Evolutionary conservation across 2,888 invertebrate genomes (phyloP), one percentile per base, ranked within the genome.

Genomic region (Sphaerophoria taeniata): DNA sequence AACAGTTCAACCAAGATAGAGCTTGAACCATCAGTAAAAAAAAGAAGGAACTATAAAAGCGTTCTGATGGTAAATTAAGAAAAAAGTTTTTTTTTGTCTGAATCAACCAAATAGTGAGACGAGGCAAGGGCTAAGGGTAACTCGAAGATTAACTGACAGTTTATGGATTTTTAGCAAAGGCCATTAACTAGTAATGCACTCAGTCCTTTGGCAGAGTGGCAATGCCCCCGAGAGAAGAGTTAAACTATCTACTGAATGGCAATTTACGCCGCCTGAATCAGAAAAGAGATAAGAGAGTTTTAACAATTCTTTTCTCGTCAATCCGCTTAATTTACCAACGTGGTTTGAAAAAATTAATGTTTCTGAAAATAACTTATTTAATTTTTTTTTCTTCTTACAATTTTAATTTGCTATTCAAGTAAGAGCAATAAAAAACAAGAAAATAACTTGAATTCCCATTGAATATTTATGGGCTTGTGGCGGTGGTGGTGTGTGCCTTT

Each of bases 111-210:
- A 58, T 11, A 72, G 14, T 12, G 36, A 33, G 55, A 14, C 47
- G 53, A 14, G 56, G 63, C 34, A 67, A 53, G 78, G 67, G 56
- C 34, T 56, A 56, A 61, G 56, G 72, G 69, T 70, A 70, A 74
- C 24, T 24, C 56, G 53, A 58, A 74, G 79, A 83, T 83, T 79
- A 83, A 83, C 83, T 78, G 79, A 79, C 79, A 83, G 83, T 83
- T 79, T 83, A 83, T 74, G 70, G 83, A 79, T 56, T 83, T 83
- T 83, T 79, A 74, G 79, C 70, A 79, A 74, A 83, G 74, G 63
- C 74, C 79, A 79, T 83, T 53, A 74, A 39, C 45, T 63, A 3
- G 9, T 58, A 63, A 73, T 56, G 78, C 69, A 74, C 56, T 78
- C 43, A 43, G 24, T 24, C 24, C 9, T 4, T 11, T 39, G 6